phyloP scores from a whole-genome alignment of 1,140 invertebrate species.

The Lordiphosa clarofinis region DNA sequence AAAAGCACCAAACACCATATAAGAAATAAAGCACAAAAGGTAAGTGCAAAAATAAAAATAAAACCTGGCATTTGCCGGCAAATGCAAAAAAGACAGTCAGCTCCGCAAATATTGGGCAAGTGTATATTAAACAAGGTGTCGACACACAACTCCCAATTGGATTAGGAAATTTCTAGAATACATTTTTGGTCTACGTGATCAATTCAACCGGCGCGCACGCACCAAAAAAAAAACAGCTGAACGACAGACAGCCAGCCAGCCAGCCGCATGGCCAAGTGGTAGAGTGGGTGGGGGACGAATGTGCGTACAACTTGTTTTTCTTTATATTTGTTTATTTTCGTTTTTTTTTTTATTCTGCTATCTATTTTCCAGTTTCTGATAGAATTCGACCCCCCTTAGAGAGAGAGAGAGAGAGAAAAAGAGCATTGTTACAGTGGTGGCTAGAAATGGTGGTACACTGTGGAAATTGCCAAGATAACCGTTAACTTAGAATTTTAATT shows the following conservation, averaged over 20 bases:
- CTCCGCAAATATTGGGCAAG: neutral
- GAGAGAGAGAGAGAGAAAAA: constrained; percentile 3
- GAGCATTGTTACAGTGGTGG: constrained; percentile 13
- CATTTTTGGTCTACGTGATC: constrained; percentile 61
- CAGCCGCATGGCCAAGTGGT: neutral
- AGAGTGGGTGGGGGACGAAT: neutral
- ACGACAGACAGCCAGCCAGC: constrained; percentile 9
- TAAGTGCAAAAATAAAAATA: constrained; percentile 24
- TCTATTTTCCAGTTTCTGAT: constrained; percentile 1
- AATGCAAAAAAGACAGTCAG: constrained; percentile 41
- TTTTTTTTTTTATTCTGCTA: constrained; percentile 14
- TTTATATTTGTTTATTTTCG: constrained; percentile 21
- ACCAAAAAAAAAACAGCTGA: constrained; percentile 26
- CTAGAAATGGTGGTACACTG: too few relatives aligned
- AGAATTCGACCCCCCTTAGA: constrained; percentile 12
- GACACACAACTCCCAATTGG: constrained; percentile 23
- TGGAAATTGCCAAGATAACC: too few relatives aligned
- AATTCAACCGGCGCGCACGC: constrained; percentile 42
- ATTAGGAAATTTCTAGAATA: constrained; percentile 22
- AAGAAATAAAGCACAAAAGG: constrained; percentile 32
- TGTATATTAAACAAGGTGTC: neutral
- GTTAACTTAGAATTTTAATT: too few relatives aligned
- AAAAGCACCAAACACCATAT: constrained; percentile 40
- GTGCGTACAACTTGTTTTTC: constrained; percentile 47
- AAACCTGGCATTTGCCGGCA: constrained; percentile 55